phyloP scores from a whole-genome alignment of 2,113 vertebrate species.

The Larimichthys polyactis region DNA sequence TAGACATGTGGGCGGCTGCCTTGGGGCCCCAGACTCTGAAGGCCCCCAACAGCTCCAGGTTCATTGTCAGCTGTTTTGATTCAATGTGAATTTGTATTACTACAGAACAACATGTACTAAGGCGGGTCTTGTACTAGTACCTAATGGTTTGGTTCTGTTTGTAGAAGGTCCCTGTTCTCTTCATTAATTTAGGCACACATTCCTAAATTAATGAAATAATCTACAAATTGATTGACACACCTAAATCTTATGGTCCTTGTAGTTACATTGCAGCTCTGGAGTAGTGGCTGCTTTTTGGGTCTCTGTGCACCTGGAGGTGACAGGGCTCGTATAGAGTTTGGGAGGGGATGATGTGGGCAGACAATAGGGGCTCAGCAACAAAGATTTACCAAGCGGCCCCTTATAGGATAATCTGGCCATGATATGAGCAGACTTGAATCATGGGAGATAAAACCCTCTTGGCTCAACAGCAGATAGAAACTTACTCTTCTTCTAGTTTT shows the following conservation, averaged over 20 bases:
- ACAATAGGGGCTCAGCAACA: not conserved
- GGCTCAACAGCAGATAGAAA: too few species aligned
- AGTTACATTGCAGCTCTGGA: not conserved
- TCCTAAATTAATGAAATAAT: not conserved
- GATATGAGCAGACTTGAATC: too few species aligned
- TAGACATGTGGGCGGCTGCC: not conserved
- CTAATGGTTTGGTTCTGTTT: not conserved
- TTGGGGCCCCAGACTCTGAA: not conserved
- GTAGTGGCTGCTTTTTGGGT: not conserved
- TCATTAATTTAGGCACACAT: not conserved
- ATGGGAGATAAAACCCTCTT: too few species aligned
- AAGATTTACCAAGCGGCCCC: not conserved
- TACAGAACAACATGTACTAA: not conserved
- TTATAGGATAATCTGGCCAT: too few species aligned
- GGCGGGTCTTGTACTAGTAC: too few species aligned
- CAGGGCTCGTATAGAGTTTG: not conserved
- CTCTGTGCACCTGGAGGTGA: not conserved
- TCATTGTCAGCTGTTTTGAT: not conserved
- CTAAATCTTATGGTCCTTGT: not conserved
- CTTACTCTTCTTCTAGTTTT: too few species aligned
- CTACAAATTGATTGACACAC: not conserved
- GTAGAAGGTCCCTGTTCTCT: not conserved
- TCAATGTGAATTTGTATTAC: not conserved
- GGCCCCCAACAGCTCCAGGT: not conserved
- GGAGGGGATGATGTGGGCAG: not conserved